Percentiles rank a stretch among this genome's conserved stretches.
phyloP scores from a whole-genome alignment of 2,797 vertebrate genomes.

The Falco rusticolus region DNA sequence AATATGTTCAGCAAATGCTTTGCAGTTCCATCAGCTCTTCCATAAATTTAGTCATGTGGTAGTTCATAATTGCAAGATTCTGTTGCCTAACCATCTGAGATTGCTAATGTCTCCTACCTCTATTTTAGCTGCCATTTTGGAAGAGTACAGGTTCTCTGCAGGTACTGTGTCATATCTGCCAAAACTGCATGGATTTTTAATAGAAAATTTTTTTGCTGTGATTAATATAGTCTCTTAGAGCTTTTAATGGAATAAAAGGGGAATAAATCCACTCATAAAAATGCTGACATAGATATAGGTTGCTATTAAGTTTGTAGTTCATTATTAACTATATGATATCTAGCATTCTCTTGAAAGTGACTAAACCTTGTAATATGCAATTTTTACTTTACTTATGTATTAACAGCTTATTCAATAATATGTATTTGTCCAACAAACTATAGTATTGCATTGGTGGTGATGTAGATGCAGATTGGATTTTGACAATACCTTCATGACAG shows the following conservation, averaged over 20 bases:
- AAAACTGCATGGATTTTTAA: neutral
- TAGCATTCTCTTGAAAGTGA: neutral
- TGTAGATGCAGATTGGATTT: neutral
- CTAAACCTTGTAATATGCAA: neutral
- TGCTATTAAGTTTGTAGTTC: neutral
- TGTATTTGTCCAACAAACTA: rapidly evolving
- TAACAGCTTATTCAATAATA: neutral
- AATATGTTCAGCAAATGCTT: neutral
- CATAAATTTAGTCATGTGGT: neutral
- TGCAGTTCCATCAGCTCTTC: neutral
- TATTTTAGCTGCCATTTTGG: neutral
- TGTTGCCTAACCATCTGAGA: neutral
- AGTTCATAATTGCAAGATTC: neutral
- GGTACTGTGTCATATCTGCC: neutral
- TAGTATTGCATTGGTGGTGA: neutral
- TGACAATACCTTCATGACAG: neutral
- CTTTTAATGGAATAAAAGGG: neutral
- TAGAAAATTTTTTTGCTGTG: neutral
- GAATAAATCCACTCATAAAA: neutral
- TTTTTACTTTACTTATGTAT: neutral
- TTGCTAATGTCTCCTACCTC: neutral
- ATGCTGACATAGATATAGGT: neutral
- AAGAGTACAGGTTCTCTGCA: neutral
- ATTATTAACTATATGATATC: neutral
- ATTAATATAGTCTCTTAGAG: neutral